Conservation (phyloP, 2,797 vertebrate genomes). For the Trematomus bernacchii region DNA sequence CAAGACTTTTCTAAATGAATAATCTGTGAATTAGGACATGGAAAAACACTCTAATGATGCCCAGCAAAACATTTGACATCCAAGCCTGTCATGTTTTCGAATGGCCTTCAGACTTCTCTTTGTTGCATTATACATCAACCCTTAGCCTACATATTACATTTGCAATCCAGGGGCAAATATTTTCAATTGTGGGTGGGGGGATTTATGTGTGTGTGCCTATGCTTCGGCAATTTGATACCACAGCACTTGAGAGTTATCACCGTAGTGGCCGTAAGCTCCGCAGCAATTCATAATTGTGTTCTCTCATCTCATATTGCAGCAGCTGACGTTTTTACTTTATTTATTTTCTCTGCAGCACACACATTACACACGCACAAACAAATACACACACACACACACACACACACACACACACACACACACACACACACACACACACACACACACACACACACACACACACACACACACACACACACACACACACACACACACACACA, state of each 20-base stretch:
- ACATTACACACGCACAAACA: slow-evolving; percentile 44
- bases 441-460: slow-evolving; percentile 48
- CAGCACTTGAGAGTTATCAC: slow-evolving; percentile 77
- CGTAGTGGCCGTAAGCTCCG: slow-evolving; percentile 76
- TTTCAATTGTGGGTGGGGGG: slow-evolving; percentile 75
- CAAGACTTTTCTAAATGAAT: slow-evolving; percentile 63
- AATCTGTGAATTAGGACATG: slow-evolving; percentile 73
- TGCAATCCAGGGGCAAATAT: slow-evolving; percentile 79
- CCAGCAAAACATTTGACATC: slow-evolving; percentile 74
- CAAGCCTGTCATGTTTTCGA: slow-evolving; percentile 69
- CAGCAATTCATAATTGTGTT: slow-evolving; percentile 83
- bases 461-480: slow-evolving; percentile 45
- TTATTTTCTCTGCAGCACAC: slow-evolving; percentile 57
- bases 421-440: slow-evolving; percentile 40
- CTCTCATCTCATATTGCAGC: slow-evolving; percentile 82
- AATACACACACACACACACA: slow-evolving; percentile 39
- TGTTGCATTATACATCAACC: slow-evolving; percentile 82
- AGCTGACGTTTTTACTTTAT: slow-evolving; percentile 73
- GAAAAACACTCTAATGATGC: slow-evolving; percentile 75
- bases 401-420: too few species aligned
- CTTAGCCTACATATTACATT: slow-evolving; percentile 76
- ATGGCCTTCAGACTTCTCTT: slow-evolving; percentile 78
- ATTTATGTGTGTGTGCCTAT: not conserved
- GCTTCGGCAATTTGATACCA: slow-evolving; percentile 72
- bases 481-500: slow-evolving; percentile 52